Base-by-base conservation (phyloP, 2,888 invertebrate species). In the Latrodectus hesperus region DNA sequence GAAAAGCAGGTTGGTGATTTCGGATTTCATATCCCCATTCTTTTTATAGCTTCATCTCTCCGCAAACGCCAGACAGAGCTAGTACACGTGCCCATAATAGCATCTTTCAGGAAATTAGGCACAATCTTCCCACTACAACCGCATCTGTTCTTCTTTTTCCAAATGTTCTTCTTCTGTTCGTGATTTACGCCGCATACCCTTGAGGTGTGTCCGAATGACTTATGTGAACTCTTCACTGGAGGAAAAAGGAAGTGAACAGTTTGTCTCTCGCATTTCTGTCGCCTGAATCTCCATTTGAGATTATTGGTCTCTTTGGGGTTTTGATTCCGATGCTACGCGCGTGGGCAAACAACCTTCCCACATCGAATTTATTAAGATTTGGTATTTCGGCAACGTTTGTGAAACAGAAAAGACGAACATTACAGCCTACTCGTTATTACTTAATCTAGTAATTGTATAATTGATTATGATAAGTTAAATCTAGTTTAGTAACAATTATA, bases 131-230 rank as follows among this genome's bases (percentile, higher is more conserved):
- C 17, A 17, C 22, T 17, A 12, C 67, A 68, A 12, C 17, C 52
- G 52, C 73, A 64, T 55, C 38, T 64, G 10, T n/a, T 5, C 22
- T 17, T 22, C 52, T 16, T 73, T 55, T 53, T 38, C 38, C 38
- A 0, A 38, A 4, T 38, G 5, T 78, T 64, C 72, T 17, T 67
- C 22, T 67, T 71, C 26, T 73, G 78, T 71, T 68, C 73, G 73
- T 84, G 73, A 78, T 73, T 84, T 53, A 84, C 67, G 49, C n/a
- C 16, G 16, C 49, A 55, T 73, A 49, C 65, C 84, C 78, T 78
- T 16, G 14, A 51, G 84, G 84, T 73, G 78, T 83, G 82, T 83
- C 82, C 82, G 82, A 83, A 12, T 83, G 82, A 83, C 82, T 75
- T 55, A 11, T 17, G 49, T 22, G 60, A 84, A 51, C 84, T 78